Evolutionary conservation across 2,888 invertebrate species (phyloP).

Genomic region (Bedellia somnulentella): DNA sequence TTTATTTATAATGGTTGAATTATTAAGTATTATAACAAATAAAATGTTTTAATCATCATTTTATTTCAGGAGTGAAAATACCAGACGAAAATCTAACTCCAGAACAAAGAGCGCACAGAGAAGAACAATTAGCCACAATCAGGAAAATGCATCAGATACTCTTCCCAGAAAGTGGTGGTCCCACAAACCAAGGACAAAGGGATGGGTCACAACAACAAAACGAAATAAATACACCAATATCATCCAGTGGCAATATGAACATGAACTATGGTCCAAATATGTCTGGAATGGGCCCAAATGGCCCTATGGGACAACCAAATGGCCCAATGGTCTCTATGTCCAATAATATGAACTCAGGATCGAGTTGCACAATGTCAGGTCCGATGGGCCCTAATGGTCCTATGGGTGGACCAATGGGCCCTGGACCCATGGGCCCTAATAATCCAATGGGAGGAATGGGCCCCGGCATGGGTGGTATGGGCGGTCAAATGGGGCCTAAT

Average conservation of each 20-base stretch:
- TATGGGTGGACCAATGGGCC: slow-evolving; percentile 32
- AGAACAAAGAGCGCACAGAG: slow-evolving; percentile 91
- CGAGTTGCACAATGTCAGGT: slow-evolving; percentile 50
- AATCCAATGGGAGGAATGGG: slow-evolving; percentile 15
- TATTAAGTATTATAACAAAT: too few relatives aligned
- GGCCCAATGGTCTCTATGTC: slow-evolving; percentile 52
- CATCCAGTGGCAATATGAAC: slow-evolving; percentile 8
- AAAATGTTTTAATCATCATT: too few relatives aligned
- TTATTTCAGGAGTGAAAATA: slow-evolving; percentile 74
- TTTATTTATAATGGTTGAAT: too few relatives aligned
- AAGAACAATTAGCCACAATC: slow-evolving; percentile 88
- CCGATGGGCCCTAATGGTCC: slow-evolving; percentile 38
- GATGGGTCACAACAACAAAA: slow-evolving; percentile 33
- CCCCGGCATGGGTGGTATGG: slow-evolving; percentile 20
- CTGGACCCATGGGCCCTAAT: slow-evolving; percentile 20
- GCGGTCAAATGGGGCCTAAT: slow-evolving; percentile 37
- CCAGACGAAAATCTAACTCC: slow-evolving; percentile 96
- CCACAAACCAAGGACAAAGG: slow-evolving; percentile 26
- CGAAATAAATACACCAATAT: slow-evolving; percentile 33
- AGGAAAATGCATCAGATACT: slow-evolving; percentile 91
- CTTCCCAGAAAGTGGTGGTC: slow-evolving; percentile 74
- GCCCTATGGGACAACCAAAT: slow-evolving; percentile 44
- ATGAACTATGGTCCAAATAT: slow-evolving; percentile 33
- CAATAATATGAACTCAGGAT: slow-evolving; percentile 42
- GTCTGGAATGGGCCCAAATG: slow-evolving; percentile 38